These are phyloP conservation scores for Syngnathus scovelli DNA, from an alignment of 2,113 vertebrate genomes.

Conservation along the genomic window DNA sequence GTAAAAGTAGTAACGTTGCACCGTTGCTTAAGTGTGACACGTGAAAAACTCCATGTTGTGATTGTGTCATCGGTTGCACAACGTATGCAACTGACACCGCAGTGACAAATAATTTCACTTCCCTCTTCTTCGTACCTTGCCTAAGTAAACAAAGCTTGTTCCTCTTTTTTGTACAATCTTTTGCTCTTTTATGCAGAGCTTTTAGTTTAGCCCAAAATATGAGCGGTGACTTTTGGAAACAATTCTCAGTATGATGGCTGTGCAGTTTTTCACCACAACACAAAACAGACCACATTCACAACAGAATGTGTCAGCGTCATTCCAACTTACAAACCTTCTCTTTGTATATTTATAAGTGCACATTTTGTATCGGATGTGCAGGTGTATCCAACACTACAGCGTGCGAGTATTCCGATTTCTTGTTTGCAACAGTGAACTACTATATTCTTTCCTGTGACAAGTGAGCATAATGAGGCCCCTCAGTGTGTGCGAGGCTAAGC, in stretches of 20 bases:
- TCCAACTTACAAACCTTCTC: not conserved
- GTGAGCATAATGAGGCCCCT: constrained; percentile 4
- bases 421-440: not conserved
- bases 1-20: not conserved
- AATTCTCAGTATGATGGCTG: not conserved
- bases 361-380: not conserved
- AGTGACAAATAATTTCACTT: constrained; percentile 36
- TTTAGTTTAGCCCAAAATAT: not conserved
- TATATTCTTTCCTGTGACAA: constrained; percentile 4
- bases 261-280: not conserved
- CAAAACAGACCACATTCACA: not conserved
- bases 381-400: not conserved
- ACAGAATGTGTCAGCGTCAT: not conserved
- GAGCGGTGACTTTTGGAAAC: not conserved
- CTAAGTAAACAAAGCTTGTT: constrained; percentile 5
- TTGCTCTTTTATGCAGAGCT: not conserved
- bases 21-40: constrained; percentile 3
- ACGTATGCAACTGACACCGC: constrained; percentile 16
- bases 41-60: constrained; percentile 20
- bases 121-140: constrained; percentile 17
- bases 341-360: not conserved
- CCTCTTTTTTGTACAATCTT: constrained; percentile 7
- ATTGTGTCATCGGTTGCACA: constrained; percentile 26
- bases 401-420: not conserved
- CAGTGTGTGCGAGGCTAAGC: constrained; percentile 7